Evolutionary conservation across 2,113 vertebrate genomes (phyloP), one percentile per base, ranked within the genome.

Genomic region (Phyllopteryx taeniolatus): DNA sequence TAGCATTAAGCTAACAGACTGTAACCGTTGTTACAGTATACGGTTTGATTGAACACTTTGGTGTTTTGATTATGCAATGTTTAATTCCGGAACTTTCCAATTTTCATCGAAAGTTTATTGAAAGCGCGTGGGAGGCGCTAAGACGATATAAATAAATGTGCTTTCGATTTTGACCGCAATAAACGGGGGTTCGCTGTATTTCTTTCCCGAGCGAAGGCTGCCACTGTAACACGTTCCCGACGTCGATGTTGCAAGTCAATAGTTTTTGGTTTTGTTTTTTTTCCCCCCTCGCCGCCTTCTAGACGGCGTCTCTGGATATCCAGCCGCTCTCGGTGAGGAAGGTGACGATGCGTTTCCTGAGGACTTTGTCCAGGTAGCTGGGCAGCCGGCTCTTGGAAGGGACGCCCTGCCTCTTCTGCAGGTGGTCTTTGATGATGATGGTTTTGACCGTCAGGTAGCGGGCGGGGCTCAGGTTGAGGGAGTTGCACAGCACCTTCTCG

Each of bases 261-360:
- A 81, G 69, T 83, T 80, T 53, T 64, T 62, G 13, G 27, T 35
- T 27, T 62, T 6, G 1, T 1, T n/a, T n/a, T n/a, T n/a, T n/a
- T n/a, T n/a, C n/a, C n/a, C n/a, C n/a, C n/a, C n/a, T n/a, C n/a
- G n/a, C n/a, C n/a, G n/a, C 27, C 33, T 8, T 47, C 94, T 95
- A 99, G 11, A 95, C 94, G 0, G 94, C 90, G 6, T 99, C 98
- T 75, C 96, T 88, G 68, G 97, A 95, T 86, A 99, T 98, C 97
- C 98, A 99, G 14, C 98, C 98, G 0, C 97, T 98, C 78, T 99
- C 97, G 0, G 97, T 98, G 78, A 99, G 93, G 88, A 99, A 99
- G 72, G 90, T 96, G 69, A 99, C 91, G 78, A 99, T 98, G 80
- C 98, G 93, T 83, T 96, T 98, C 93, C 98, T 98, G 22, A 99